These are phyloP conservation scores for Orbicella faveolata DNA, from an alignment of 64 coral and sea anemone genomes.

Conservation along the genomic window DNA sequence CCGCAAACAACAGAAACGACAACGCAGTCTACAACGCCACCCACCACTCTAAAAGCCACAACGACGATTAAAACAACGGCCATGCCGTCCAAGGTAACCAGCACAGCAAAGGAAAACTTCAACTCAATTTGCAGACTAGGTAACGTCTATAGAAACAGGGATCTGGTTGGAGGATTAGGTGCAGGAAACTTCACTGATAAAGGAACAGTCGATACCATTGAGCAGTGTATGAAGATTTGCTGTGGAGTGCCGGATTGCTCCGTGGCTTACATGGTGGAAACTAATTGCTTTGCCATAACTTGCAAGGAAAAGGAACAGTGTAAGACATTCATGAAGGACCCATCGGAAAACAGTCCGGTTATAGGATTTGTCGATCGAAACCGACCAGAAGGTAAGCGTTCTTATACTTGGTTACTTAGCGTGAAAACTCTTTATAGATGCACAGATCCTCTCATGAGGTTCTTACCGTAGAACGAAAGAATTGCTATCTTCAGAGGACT, in stretches of 20 bases:
- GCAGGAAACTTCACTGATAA: constrained; percentile 88
- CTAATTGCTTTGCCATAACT: constrained; percentile 68
- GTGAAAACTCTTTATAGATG: no score
- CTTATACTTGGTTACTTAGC: neutral
- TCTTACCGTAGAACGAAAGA: no score
- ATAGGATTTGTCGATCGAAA: constrained; percentile 84
- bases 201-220: constrained; percentile 61
- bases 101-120: constrained; percentile 2
- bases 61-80: constrained; percentile 12
- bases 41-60: constrained; percentile 21
- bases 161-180: constrained; percentile 78
- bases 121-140: constrained; percentile 48
- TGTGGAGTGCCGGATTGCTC: constrained; percentile 73
- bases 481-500: no score
- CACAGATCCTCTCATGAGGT: no score
- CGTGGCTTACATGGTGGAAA: constrained; percentile 71
- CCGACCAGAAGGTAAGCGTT: constrained; percentile 41
- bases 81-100: neutral
- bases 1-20: constrained; percentile 4
- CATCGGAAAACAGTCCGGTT: constrained; percentile 57
- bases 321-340: constrained; percentile 51
- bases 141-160: constrained; percentile 67
- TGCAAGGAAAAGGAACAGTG: constrained; percentile 65
- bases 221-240: constrained; percentile 83
- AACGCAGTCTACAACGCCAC: neutral